These are phyloP conservation scores for Chaitophorus viminalis DNA, from an alignment of 2,888 invertebrate genomes.

Conservation along the genomic window DNA sequence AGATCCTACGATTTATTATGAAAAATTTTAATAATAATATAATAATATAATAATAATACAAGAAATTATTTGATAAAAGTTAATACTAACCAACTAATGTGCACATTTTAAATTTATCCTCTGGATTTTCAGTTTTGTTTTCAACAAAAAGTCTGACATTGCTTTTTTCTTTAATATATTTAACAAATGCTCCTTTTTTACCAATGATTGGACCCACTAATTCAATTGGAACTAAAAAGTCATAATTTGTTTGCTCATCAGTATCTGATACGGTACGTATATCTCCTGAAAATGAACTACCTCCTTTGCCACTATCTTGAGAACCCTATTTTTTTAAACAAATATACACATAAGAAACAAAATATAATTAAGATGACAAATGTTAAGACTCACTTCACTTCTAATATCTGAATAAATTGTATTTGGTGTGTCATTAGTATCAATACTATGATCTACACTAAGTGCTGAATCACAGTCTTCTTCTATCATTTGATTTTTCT, in stretches of 20 bases:
- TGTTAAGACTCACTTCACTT: slow-evolving; percentile 28
- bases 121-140: slow-evolving; percentile 76
- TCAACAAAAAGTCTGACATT: slow-evolving; percentile 82
- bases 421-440: slow-evolving; percentile 55
- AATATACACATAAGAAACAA: neutral
- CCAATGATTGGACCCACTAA: slow-evolving; percentile 91
- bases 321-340: slow-evolving; percentile 35
- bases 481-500: slow-evolving; percentile 33
- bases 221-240: slow-evolving; percentile 79
- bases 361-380: neutral
- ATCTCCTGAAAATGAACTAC: slow-evolving; percentile 54
- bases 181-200: slow-evolving; percentile 82
- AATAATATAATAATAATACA: slow-evolving; percentile 30
- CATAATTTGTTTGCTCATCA: slow-evolving; percentile 48
- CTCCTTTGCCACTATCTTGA: slow-evolving; percentile 56
- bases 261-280: slow-evolving; percentile 45
- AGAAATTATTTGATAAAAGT: slow-evolving; percentile 16
- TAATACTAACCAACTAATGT: slow-evolving; percentile 77
- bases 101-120: slow-evolving; percentile 81
- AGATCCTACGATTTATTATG: slow-evolving; percentile 71
- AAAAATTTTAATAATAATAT: slow-evolving; percentile 25
- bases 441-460: slow-evolving; percentile 55
- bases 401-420: slow-evolving; percentile 55
- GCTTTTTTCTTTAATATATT: slow-evolving; percentile 80
- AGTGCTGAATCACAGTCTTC: slow-evolving; percentile 58